A percentile compares a stretch with the other conserved stretches of the same genome.
Conservation (phyloP, 35 echinoderm and acorn worm genomes). For the Patiria miniata region DNA sequence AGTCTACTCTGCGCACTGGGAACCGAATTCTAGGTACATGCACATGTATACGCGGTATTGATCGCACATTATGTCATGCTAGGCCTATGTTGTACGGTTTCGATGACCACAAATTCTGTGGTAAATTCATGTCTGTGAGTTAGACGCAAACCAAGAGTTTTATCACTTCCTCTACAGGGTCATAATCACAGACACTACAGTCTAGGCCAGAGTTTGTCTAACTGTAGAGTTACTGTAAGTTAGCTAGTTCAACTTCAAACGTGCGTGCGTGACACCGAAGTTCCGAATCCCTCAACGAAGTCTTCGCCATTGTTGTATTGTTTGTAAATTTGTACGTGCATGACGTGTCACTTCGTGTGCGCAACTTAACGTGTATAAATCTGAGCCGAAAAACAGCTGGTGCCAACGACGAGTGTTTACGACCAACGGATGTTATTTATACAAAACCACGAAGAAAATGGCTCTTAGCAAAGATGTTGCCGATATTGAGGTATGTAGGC, state of each 20-base stretch:
- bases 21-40: no score
- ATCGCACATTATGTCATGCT: no score
- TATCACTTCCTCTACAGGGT: no score
- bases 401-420: background rate
- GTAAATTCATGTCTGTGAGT: no score
- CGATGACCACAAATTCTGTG: no score
- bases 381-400: no score
- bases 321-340: background rate
- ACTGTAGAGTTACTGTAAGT: background rate
- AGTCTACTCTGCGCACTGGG: no score
- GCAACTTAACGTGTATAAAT: background rate
- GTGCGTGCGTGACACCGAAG: background rate
- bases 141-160: no score
- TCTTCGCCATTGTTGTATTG: background rate
- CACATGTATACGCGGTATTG: no score
- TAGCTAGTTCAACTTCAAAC: background rate
- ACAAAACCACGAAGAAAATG: slow-evolving; percentile 3
- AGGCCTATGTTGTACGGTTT: no score
- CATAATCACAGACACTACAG: background rate
- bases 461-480: slow-evolving; percentile 42
- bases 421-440: background rate
- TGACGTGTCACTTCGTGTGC: background rate
- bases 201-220: slow-evolving; percentile 13
- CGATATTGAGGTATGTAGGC: slow-evolving; percentile 42
- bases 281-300: no score